phyloP scores from a whole-genome alignment of 2,797 vertebrate species.

The Babyrousa celebensis region DNA sequence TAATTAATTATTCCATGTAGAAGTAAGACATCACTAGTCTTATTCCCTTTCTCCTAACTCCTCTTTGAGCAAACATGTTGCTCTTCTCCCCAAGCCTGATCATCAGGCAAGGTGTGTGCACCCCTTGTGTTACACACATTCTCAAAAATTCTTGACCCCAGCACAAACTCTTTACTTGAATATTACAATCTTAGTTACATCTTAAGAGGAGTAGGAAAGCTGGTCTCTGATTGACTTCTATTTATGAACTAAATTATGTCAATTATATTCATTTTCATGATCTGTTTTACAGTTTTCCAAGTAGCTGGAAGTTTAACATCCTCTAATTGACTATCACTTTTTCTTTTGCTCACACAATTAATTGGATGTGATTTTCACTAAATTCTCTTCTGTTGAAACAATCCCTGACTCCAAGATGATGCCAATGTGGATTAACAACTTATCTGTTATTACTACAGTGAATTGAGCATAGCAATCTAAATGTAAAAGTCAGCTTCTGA shows the following conservation, averaged over 20 bases:
- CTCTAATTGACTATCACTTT: conserved; percentile 6
- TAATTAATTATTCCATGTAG: not conserved
- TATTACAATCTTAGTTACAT: conserved; percentile 14
- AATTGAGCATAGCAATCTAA: not conserved
- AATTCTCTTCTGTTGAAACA: not conserved
- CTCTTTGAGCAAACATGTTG: not conserved
- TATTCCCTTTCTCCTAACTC: not conserved
- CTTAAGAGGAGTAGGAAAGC: not conserved
- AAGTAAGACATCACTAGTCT: not conserved
- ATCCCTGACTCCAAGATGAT: not conserved
- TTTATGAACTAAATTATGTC: conserved; percentile 35
- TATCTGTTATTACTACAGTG: not conserved
- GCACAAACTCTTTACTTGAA: conserved; percentile 41
- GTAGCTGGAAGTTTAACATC: conserved; percentile 30
- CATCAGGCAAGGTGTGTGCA: not conserved
- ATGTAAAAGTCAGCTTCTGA: not conserved
- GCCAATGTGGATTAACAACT: not conserved
- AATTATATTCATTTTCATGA: conserved; percentile 28
- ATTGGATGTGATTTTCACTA: conserved; percentile 28
- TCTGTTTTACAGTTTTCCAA: conserved; percentile 20
- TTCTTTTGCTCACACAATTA: not conserved
- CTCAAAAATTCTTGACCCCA: not conserved
- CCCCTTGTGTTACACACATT: not conserved
- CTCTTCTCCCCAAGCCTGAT: not conserved
- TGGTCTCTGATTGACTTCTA: conserved; percentile 16